Conservation (phyloP, 2,113 vertebrate species). For the Sander lucioperca region DNA sequence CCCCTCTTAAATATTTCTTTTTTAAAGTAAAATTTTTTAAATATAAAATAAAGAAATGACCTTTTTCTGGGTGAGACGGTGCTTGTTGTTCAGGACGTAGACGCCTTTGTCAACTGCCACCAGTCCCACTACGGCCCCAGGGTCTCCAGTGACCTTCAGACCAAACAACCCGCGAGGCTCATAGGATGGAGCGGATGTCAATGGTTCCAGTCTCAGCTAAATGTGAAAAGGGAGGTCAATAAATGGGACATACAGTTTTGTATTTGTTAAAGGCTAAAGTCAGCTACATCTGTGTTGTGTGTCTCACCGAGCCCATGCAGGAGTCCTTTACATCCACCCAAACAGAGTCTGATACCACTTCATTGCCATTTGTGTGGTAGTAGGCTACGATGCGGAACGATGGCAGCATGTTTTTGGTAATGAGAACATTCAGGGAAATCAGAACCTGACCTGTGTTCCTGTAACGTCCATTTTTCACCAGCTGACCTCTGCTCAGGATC, state of each 20-base stretch:
- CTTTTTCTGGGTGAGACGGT: conserved; percentile 86
- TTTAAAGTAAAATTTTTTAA: too few relatives aligned
- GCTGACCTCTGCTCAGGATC: conserved; percentile 83
- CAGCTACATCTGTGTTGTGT: not conserved
- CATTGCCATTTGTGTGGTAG: conserved; percentile 71
- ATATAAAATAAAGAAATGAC: conserved; percentile 30
- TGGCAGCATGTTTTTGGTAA: conserved; percentile 81
- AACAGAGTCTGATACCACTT: conserved; percentile 87
- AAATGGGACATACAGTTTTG: not conserved
- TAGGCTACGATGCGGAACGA: conserved; percentile 86
- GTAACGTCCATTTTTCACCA: conserved; percentile 70
- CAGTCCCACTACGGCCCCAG: conserved; percentile 79
- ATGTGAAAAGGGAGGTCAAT: not conserved
- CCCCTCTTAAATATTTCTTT: too few relatives aligned
- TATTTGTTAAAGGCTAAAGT: not conserved
- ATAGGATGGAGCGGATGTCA: accelerated
- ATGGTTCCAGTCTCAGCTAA: conserved; percentile 75
- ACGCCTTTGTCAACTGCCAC: conserved; percentile 86
- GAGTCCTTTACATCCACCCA: conserved; percentile 84
- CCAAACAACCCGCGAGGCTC: conserved; percentile 30
- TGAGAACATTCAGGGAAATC: conserved; percentile 52
- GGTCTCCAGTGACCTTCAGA: conserved; percentile 78
- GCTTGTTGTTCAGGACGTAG: conserved; percentile 80
- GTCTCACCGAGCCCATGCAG: conserved; percentile 84
- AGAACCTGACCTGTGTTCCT: conserved; percentile 65